Base-by-base conservation (phyloP, 2,113 vertebrate genomes). In the Cardinalis cardinalis region DNA sequence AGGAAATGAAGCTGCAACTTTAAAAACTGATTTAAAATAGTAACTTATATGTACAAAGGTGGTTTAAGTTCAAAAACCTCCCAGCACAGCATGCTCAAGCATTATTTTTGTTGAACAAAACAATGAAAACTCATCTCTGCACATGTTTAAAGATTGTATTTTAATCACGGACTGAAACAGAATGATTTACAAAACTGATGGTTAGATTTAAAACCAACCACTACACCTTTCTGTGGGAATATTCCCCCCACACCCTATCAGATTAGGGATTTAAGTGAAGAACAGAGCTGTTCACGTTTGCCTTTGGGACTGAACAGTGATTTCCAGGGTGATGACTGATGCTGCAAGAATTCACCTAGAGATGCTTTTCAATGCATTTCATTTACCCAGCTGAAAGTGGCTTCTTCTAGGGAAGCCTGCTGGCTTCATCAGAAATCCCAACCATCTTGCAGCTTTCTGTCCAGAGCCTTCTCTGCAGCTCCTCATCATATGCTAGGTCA, bases 401-500 rank as follows among this genome's bases (percentile, higher is more conserved):
- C 63, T 92, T 91, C 61, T 80, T 90, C 77, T 95, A 94, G 66
- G 58, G 71, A 75, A 83, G 43, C 65, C 83, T 84, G 18, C 3
- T 41, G 75, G 70, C 80, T 52, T 75, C 16, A 32, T 98, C 95
- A 3, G 58, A 61, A 68, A 98, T 94, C 12, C 98, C 98, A 55
- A 95, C 96, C 43, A 99, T 95, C 46, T 93, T 92, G 84, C 98
- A 98, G 96, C 98, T 99, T 73, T 94, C 95, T 71, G 95, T 97
- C 99, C 99, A 99, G 80, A 99, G 97, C 76, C 94, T 66, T 18
- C 78, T 96, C 88, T 99, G 99, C 23, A 99, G 96, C 40, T 96
- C 92, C 2, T 64, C 79, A 58, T 99, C 96, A 23, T 99, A 98
- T 1, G 98, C 97, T 17, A 92, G 0, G 0, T 92, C 72, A 4